These are phyloP conservation scores for Heteromurus nitidus DNA, from an alignment of 2,888 invertebrate genomes.

Conservation along the genomic window DNA sequence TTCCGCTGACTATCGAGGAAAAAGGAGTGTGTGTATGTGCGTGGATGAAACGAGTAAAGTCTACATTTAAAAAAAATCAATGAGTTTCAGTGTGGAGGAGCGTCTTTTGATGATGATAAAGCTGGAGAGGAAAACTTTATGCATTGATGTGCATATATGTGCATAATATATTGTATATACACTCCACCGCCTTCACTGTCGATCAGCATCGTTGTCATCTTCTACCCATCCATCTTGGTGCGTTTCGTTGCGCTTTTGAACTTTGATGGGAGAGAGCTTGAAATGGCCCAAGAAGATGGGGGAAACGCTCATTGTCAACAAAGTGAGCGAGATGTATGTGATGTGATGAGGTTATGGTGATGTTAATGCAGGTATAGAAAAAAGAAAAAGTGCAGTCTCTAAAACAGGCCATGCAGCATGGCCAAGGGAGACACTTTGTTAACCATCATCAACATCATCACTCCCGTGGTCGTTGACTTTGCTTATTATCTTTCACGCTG, in stretches of 20 bases:
- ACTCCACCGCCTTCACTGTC: constrained; percentile 58
- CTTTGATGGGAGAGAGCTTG: constrained; percentile 34
- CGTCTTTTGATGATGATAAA: constrained; percentile 60
- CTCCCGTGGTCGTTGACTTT: constrained; percentile 23
- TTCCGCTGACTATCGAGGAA: constrained; percentile 27
- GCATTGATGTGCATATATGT: constrained; percentile 46
- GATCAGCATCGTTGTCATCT: constrained; percentile 63
- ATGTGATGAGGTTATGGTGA: too few relatives aligned
- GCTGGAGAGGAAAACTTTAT: constrained; percentile 53
- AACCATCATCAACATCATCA: constrained; percentile 2
- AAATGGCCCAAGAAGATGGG: constrained; percentile 15
- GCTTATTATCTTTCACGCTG: constrained; percentile 48
- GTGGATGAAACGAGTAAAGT: constrained; percentile 17
- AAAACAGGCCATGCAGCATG: too few relatives aligned
- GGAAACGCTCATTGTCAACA: constrained; percentile 46
- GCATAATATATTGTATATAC: constrained; percentile 26
- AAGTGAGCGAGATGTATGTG: not conserved
- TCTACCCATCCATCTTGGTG: constrained; percentile 37
- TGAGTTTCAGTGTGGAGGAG: constrained; percentile 19
- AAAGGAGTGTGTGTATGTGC: too few relatives aligned
- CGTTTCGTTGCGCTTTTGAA: constrained; percentile 23
- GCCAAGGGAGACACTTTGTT: constrained; percentile 30
- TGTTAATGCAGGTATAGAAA: not conserved
- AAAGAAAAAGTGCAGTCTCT: too few relatives aligned
- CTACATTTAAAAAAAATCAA: constrained; percentile 58